A percentile compares a stretch with the other conserved stretches of the same genome.
phyloP scores from a whole-genome alignment of 2,888 invertebrate genomes.

The Synergus umbraculus region DNA sequence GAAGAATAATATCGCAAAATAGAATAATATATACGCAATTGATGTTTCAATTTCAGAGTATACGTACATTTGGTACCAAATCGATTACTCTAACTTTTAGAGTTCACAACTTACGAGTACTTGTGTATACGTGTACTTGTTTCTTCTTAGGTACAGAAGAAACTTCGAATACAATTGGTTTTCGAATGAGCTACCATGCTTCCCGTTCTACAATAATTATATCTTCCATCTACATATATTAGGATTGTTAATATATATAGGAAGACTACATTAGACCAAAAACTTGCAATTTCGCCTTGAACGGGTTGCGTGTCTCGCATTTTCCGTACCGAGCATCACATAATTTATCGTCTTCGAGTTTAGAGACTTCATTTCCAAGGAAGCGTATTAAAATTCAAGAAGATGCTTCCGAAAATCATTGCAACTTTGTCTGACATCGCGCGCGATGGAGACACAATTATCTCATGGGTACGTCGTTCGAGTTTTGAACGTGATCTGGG shows the following conservation, averaged over 20 bases:
- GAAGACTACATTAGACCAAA: not conserved
- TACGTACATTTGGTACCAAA: not conserved
- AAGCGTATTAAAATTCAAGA: constrained; percentile 18
- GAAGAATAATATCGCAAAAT: not conserved
- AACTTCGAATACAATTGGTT: too few relatives aligned
- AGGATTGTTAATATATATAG: not conserved
- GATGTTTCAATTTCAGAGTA: not conserved
- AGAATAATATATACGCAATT: not conserved
- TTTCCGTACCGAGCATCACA: not conserved
- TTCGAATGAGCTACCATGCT: not conserved
- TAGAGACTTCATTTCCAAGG: not conserved
- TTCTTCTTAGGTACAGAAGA: not conserved
- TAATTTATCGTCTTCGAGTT: not conserved
- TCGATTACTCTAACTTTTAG: not conserved
- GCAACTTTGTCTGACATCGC: constrained; percentile 20
- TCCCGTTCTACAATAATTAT: not conserved
- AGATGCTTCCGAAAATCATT: constrained; percentile 14
- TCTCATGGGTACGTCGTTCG: not conserved
- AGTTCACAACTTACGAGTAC: not conserved
- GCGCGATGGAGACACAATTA: constrained; percentile 22
- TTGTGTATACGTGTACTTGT: not conserved
- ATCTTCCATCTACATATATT: not conserved
- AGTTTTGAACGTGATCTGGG: constrained; percentile 10
- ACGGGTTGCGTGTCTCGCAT: constrained; percentile 20
- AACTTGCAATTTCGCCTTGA: not conserved